phyloP scores from a whole-genome alignment of 92 coral and sea anemone genomes.

The Umimayanthus chanpuru region DNA sequence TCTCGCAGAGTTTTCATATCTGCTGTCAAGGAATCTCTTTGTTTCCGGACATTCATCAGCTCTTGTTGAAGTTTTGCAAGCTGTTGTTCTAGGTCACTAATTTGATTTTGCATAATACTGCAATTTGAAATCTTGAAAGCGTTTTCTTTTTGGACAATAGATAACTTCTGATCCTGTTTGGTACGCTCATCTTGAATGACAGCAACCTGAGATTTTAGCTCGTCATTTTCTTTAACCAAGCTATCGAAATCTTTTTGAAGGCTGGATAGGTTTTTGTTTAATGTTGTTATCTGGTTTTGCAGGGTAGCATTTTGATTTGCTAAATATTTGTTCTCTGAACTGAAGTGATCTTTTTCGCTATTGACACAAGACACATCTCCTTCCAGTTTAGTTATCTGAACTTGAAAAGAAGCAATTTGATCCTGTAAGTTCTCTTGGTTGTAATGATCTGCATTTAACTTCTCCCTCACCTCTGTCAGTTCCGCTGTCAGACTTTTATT shows the following conservation, averaged over 20 bases:
- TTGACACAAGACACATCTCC: constrained; percentile 30
- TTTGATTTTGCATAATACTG: not conserved
- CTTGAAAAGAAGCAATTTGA: constrained; percentile 42
- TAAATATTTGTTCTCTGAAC: constrained; percentile 19
- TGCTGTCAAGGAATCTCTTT: constrained; percentile 43
- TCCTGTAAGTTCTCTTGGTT: constrained; percentile 44
- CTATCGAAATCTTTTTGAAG: not conserved
- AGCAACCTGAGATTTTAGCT: constrained; percentile 46
- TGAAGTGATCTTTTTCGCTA: constrained; percentile 1
- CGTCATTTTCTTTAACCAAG: constrained; percentile 39
- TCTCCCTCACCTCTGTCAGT: not conserved
- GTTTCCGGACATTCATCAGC: constrained; percentile 37
- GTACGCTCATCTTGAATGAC: constrained; percentile 24
- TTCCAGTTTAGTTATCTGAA: constrained; percentile 29
- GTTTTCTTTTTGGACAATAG: constrained; percentile 42
- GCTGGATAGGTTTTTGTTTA: constrained; percentile 40
- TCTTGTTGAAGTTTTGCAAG: constrained; percentile 49
- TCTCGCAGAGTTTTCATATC: constrained; percentile 10
- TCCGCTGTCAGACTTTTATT: constrained; percentile 40
- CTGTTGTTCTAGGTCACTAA: constrained; percentile 13
- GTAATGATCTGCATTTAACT: not conserved
- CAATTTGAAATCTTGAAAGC: not conserved
- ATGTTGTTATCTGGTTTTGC: constrained; percentile 41
- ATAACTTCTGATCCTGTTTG: constrained; percentile 44
- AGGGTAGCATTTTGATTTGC: constrained; percentile 40